These are phyloP conservation scores for Drosophila quadrilineata DNA, from an alignment of 1,140 invertebrate species.

Conservation along the genomic window DNA sequence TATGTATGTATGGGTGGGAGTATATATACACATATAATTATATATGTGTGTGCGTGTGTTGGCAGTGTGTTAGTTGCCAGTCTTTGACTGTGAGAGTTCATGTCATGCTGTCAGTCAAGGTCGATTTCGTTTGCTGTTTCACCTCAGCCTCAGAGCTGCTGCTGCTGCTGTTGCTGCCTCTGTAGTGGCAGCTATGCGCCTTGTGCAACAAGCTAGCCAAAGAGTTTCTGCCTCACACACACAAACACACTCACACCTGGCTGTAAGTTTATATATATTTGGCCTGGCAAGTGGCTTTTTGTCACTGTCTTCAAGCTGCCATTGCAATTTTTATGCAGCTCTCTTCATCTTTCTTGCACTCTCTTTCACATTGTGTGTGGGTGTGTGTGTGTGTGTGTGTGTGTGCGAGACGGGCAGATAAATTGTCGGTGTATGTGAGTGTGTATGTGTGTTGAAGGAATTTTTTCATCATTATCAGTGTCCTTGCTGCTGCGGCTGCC, in stretches of 20 bases:
- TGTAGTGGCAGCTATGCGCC: conserved; percentile 36
- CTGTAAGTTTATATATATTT: conserved; percentile 1
- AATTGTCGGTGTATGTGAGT: conserved; percentile 42
- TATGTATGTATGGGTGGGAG: conserved; percentile 9
- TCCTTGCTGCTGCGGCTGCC: conserved; percentile 62
- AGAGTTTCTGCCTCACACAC: conserved; percentile 5
- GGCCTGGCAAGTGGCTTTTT: conserved; percentile 67
- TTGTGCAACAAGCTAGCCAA: conserved; percentile 46
- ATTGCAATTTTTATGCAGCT: conserved; percentile 74
- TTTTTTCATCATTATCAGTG: conserved; percentile 78
- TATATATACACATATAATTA: not conserved
- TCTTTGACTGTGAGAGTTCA: no score
- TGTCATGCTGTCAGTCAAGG: conserved; percentile 79
- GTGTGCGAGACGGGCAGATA: conserved; percentile 16
- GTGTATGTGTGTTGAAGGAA: conserved; percentile 37
- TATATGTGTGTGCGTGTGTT: conserved; percentile 17
- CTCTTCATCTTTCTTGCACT: no score
- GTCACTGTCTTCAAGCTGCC: conserved; percentile 68
- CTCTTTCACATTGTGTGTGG: conserved; percentile 23
- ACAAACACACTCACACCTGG: not conserved
- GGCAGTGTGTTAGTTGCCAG: no score
- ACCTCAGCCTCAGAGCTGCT: conserved; percentile 6
- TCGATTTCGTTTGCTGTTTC: conserved; percentile 67
- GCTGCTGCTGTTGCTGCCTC: conserved; percentile 1
- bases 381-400: conserved; percentile 39